phyloP scores from a whole-genome alignment of 35 echinoderm and acorn worm genomes.

The Apostichopus parvimensis region DNA sequence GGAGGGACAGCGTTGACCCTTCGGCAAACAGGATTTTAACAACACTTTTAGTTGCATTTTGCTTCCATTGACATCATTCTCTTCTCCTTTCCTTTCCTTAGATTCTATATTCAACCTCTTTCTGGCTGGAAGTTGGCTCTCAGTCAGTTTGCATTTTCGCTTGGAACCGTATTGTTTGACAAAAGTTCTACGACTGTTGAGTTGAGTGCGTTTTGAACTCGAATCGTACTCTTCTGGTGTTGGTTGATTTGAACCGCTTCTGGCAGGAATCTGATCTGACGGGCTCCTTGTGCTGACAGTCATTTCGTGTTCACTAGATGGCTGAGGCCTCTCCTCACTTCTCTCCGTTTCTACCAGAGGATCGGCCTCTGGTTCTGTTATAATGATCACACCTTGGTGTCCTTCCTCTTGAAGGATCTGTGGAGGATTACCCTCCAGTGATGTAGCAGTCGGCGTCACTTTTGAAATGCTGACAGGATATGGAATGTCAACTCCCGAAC shows the following conservation, averaged over 20 bases:
- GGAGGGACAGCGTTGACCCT: background rate
- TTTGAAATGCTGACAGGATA: slow-evolving; percentile 1
- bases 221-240: background rate
- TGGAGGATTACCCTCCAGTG: background rate
- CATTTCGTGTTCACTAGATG: background rate
- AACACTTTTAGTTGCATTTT: slow-evolving; percentile 1
- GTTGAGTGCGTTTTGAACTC: background rate
- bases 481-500: background rate
- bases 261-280: background rate
- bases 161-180: background rate
- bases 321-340: background rate
- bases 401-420: background rate
- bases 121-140: background rate
- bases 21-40: background rate
- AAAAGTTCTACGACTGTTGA: background rate
- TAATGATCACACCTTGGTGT: background rate
- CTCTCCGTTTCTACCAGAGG: background rate
- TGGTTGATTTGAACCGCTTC: background rate
- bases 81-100: background rate
- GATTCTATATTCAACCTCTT: background rate
- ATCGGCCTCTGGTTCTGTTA: background rate
- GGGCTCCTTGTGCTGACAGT: background rate
- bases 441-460: background rate
- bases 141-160: background rate
- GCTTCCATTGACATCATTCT: background rate